Evolutionary conservation across 2,113 vertebrate genomes (phyloP).

Genomic region (Dicerorhinus sumatrensis): DNA sequence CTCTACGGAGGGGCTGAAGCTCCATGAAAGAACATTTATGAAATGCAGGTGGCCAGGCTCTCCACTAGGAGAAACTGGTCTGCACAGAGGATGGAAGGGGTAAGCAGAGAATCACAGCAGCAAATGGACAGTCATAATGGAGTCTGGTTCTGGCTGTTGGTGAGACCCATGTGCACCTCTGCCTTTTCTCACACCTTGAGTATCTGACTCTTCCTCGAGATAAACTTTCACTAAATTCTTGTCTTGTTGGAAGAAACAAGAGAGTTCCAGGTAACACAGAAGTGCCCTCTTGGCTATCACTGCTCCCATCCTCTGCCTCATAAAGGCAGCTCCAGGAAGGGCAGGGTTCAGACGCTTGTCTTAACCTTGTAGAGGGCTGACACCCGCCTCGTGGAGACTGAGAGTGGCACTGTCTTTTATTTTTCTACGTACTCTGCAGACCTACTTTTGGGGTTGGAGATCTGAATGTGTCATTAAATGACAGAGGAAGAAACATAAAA

Average conservation of each 20-base stretch:
- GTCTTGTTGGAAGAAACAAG: background rate
- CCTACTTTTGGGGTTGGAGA: background rate
- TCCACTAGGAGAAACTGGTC: background rate
- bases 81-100: background rate
- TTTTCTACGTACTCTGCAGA: background rate
- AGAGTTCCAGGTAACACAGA: background rate
- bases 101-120: background rate
- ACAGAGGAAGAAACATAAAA: background rate
- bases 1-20: background rate
- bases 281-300: background rate
- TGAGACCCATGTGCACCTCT: background rate
- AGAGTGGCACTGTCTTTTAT: background rate
- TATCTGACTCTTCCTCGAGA: background rate
- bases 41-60: background rate
- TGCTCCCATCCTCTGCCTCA: background rate
- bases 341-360: background rate
- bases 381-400: background rate
- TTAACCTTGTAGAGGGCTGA: background rate
- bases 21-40: background rate
- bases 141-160: background rate
- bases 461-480: background rate
- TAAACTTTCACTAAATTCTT: background rate
- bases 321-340: background rate
- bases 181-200: background rate
- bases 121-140: background rate